phyloP scores from a whole-genome alignment of 2,888 invertebrate genomes.

The Melikaiella ostensackeni region DNA sequence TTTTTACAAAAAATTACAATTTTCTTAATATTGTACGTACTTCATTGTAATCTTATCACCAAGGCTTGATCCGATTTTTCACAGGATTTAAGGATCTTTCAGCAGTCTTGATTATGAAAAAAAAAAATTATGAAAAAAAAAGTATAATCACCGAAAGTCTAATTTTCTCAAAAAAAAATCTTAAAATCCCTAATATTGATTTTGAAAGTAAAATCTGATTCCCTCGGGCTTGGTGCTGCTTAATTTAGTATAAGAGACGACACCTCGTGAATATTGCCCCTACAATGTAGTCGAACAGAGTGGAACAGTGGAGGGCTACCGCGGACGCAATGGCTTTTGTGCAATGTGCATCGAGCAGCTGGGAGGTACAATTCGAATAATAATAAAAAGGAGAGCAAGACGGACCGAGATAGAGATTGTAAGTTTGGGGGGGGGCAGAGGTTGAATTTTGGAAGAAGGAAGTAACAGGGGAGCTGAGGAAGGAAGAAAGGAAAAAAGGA shows the following conservation, averaged over 20 bases:
- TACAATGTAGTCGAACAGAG: constrained; percentile 41
- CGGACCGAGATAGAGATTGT: constrained; percentile 9
- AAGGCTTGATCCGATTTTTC: too few relatives aligned
- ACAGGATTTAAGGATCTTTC: too few relatives aligned
- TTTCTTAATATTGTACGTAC: too few relatives aligned
- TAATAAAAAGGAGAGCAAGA: constrained; percentile 23
- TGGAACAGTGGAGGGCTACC: constrained; percentile 34
- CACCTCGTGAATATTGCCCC: constrained; percentile 20
- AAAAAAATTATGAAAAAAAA: too few relatives aligned
- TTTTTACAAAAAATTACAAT: too few relatives aligned
- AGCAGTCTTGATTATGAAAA: too few relatives aligned
- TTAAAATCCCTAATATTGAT: background rate
- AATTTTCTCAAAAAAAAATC: too few relatives aligned
- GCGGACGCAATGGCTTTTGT: constrained; percentile 34
- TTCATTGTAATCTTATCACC: too few relatives aligned
- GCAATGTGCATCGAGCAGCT: constrained; percentile 39
- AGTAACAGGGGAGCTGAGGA: constrained; percentile 43
- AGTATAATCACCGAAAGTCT: background rate
- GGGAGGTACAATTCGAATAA: constrained; percentile 32
- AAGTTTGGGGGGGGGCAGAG: constrained; percentile 48
- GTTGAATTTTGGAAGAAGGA: constrained; percentile 34
- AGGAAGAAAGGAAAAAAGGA: constrained; percentile 44
- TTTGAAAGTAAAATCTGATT: background rate
- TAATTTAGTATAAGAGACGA: constrained; percentile 19
- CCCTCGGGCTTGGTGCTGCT: background rate